phyloP scores from a whole-genome alignment of 2,113 vertebrate species.

The Myrmophylax atrothorax region DNA sequence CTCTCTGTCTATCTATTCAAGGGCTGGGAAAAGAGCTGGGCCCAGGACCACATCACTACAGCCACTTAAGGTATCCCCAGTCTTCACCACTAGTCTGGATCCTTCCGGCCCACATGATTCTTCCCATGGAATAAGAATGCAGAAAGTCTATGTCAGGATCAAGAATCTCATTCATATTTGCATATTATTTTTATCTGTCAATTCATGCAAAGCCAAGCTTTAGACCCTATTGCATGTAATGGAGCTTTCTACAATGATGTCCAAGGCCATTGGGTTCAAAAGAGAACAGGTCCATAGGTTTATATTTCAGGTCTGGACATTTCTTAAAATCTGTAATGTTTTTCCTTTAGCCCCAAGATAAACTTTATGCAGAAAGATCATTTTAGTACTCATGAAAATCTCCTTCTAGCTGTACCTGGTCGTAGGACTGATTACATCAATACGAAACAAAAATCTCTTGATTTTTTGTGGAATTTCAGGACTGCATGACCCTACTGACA shows the following conservation, averaged over 20 bases:
- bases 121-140: fast-evolving
- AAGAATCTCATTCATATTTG: neutral
- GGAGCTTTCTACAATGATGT: neutral
- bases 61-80: neutral
- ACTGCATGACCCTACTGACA: neutral
- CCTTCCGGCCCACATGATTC: neutral
- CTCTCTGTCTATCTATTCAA: neutral
- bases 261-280: neutral
- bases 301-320: neutral
- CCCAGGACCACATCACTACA: fast-evolving
- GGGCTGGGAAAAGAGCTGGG: neutral
- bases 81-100: fast-evolving
- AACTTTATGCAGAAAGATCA: neutral
- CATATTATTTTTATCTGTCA: neutral
- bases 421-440: neutral
- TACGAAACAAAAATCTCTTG: neutral
- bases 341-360: neutral
- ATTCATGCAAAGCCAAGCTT: neutral
- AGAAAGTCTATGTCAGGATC: neutral
- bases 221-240: neutral
- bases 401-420: neutral
- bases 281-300: neutral
- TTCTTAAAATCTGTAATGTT: neutral
- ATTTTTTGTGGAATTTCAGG: neutral
- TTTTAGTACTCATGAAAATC: neutral